Conservation (phyloP, 2,113 vertebrate genomes). For the Bettongia penicillata region DNA sequence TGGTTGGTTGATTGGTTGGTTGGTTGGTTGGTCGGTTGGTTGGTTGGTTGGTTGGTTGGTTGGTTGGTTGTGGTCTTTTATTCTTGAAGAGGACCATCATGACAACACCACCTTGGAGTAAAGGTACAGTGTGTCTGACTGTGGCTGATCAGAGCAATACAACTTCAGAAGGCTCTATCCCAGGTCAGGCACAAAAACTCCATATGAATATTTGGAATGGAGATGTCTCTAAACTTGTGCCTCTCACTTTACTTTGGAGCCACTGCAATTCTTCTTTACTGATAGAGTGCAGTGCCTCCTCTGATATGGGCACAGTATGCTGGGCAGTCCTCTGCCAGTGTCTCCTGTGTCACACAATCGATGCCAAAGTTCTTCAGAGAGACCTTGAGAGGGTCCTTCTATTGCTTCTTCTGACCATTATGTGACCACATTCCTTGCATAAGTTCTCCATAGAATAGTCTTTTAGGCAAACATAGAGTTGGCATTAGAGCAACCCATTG, state of each 20-base stretch:
- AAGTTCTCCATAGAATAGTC: too few relatives aligned
- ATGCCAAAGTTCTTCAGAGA: background rate
- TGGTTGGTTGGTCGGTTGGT: too few relatives aligned
- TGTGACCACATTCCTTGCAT: background rate
- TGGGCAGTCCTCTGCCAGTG: background rate
- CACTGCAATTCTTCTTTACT: background rate
- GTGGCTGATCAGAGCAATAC: background rate
- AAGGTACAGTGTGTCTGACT: background rate
- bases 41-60: rapidly evolving
- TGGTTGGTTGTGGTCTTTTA: background rate
- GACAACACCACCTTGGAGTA: background rate
- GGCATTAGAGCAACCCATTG: background rate
- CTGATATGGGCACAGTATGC: background rate
- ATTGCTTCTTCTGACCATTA: background rate
- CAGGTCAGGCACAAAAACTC: background rate
- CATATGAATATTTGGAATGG: background rate
- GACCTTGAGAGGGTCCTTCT: background rate
- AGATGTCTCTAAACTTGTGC: background rate
- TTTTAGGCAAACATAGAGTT: background rate
- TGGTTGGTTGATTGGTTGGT: too few relatives aligned
- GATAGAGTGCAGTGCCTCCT: background rate
- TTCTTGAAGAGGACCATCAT: background rate
- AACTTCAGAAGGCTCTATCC: background rate
- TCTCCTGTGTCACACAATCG: background rate
- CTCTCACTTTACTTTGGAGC: background rate